Evolutionary conservation across 2,888 invertebrate genomes (phyloP).

Genomic region (Megalurothrips usitatus): DNA sequence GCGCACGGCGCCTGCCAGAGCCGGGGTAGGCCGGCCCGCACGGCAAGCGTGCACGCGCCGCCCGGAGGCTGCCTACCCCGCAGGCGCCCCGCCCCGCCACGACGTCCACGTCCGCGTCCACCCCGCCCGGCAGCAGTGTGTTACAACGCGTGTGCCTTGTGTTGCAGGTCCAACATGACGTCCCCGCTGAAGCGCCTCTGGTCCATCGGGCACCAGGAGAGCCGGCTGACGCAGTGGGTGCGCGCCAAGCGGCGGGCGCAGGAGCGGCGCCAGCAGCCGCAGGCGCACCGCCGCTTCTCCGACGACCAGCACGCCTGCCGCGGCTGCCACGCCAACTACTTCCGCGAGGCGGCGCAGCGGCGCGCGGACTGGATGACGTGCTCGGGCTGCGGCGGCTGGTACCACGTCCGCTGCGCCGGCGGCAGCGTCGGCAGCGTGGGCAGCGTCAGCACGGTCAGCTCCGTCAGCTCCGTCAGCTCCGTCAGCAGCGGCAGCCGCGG

Average conservation of each 20-base stretch:
- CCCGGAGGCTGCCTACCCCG: neutral
- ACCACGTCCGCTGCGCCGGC: conserved; percentile 11
- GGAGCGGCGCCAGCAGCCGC: conserved; percentile 19
- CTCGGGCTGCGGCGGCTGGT: conserved; percentile 22
- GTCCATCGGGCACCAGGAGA: conserved; percentile 21
- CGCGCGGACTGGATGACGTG: conserved; percentile 21
- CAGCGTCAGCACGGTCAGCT: neutral
- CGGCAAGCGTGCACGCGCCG: neutral
- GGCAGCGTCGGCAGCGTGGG: neutral
- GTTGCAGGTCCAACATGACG: neutral
- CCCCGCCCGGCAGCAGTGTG: too few species aligned
- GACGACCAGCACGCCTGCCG: conserved; percentile 21
- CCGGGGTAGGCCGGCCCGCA: too few species aligned
- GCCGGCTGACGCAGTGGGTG: conserved; percentile 19
- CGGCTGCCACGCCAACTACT: conserved; percentile 25
- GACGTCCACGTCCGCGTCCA: too few species aligned
- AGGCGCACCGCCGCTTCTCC: conserved; percentile 14
- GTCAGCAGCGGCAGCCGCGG: neutral
- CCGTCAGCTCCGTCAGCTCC: neutral
- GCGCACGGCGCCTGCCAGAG: too few species aligned
- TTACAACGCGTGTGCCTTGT: neutral
- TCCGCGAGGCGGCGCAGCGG: conserved; percentile 14
- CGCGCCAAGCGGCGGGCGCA: conserved; percentile 10
- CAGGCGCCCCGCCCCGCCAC: neutral
- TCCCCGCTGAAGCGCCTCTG: conserved; percentile 23